These are phyloP conservation scores for Rhynchonema sp. DNA, from an alignment of 2,888 invertebrate species.

Conservation along the genomic window DNA sequence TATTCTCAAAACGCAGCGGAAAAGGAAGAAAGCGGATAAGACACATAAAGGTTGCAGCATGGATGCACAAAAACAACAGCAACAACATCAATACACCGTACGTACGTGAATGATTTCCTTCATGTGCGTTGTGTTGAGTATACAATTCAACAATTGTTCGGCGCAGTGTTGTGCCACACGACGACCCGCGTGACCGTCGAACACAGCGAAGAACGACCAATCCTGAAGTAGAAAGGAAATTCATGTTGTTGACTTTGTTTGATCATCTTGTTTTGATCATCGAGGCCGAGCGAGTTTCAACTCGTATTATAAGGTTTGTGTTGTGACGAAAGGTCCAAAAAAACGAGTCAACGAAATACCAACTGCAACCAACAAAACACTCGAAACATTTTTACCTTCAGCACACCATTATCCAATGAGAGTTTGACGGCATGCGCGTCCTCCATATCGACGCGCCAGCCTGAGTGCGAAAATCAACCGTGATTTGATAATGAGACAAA, in stretches of 20 bases:
- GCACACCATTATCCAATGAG: slow-evolving; percentile 39
- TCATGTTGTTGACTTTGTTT: background rate
- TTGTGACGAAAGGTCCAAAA: background rate
- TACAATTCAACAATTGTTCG: slow-evolving; percentile 62
- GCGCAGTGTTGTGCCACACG: slow-evolving; percentile 74
- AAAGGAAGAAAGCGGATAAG: background rate
- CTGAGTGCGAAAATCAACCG: slow-evolving; percentile 40
- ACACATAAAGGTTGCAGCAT: background rate
- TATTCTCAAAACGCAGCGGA: background rate
- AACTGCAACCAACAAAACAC: background rate
- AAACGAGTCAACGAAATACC: background rate
- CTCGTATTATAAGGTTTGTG: too few species aligned
- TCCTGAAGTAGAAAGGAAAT: slow-evolving; percentile 18
- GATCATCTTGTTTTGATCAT: background rate
- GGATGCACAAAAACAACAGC: background rate
- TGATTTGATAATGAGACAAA: too few species aligned
- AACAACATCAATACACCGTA: too few species aligned
- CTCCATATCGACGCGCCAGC: slow-evolving; percentile 36
- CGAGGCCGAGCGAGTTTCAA: background rate
- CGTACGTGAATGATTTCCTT: slow-evolving; percentile 30
- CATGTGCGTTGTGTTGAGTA: slow-evolving; percentile 74
- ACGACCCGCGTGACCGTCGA: slow-evolving; percentile 92
- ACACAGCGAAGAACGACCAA: slow-evolving; percentile 81
- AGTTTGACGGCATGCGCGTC: slow-evolving; percentile 85
- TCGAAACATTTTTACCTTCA: too few species aligned